Percentiles rank a stretch among this genome's conserved stretches.
Evolutionary conservation across 2,113 vertebrate genomes (phyloP).

Genomic region (Cariama cristata): DNA sequence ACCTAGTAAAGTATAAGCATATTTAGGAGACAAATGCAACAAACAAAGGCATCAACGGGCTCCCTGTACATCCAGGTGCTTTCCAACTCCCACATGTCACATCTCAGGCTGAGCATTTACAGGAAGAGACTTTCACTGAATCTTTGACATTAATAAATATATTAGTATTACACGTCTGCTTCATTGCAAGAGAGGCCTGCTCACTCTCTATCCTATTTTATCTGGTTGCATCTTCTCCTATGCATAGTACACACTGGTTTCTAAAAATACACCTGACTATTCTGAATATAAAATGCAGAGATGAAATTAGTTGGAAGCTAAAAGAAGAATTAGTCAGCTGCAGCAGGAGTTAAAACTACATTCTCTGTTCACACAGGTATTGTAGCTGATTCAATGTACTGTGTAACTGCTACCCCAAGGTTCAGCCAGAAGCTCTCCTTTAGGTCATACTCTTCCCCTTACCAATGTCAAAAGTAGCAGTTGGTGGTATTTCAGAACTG

Average conservation of each 20-base stretch:
- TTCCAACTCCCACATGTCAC: constrained; percentile 24
- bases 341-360: background rate
- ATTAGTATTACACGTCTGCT: background rate
- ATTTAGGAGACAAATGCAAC: constrained; percentile 52
- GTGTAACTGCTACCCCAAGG: background rate
- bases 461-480: background rate
- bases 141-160: background rate
- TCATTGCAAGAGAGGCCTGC: background rate
- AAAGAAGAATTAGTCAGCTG: background rate
- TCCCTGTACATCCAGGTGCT: constrained; percentile 25
- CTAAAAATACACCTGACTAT: background rate
- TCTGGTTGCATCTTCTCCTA: background rate
- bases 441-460: background rate
- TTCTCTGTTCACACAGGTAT: background rate
- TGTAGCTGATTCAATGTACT: background rate
- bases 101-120: constrained; percentile 18
- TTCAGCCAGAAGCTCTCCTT: background rate
- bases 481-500: background rate
- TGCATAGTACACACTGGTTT: background rate
- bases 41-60: constrained; percentile 59
- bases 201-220: background rate
- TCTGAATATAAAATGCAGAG: background rate
- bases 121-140: background rate
- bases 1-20: background rate
- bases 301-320: background rate